Base-by-base conservation (phyloP, 2,113 vertebrate genomes). In the Rostratula benghalensis region DNA sequence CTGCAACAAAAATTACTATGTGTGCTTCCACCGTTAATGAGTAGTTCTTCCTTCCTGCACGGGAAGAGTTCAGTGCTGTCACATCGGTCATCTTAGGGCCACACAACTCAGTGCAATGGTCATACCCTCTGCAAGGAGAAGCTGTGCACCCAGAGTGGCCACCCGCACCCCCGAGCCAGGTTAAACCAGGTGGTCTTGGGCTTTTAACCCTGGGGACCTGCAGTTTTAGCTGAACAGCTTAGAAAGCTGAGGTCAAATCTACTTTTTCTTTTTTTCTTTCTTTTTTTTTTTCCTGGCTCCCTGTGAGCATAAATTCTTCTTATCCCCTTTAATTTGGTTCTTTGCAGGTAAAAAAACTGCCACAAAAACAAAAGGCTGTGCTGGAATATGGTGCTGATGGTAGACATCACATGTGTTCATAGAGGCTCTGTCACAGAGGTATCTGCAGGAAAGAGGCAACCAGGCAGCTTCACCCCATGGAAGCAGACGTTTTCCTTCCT, bases 341-440 rank as follows among this genome's bases (percentile, higher is more conserved):
- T 75, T 25, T n/a, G 15, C 5, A 54, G 59, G 11, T 53, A 46
- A 73, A n/a, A n/a, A 45, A 13, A 45, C 45, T 60, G 39, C n/a
- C 14, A 12, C 25, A 21, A 23, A 10, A 53, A 35, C 7, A 67
- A 17, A 59, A 41, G 10, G 35, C 3, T 4, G 3, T 12, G 28
- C 24, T 45, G 22, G 23, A 3, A 3, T 14, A 5, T 35, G 53
- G 24, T 25, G 57, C 57, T 33, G 35, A 30, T 28, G 31, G 24
- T 9, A 8, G 57, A 33, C 13, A 11, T 8, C 7, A 21, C 0
- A 1, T 30, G 30, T 8, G 4, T 23, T 71, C n/a, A 5, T 3
- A 25, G 35, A 57, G 16, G 20, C 17, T 4, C 46, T 37, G 4
- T 46, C 24, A 16, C 41, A 33, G 20, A 10, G 43, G 16, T 20